A percentile compares a stretch with the other conserved stretches of the same genome.
Evolutionary conservation across 2,797 vertebrate species (phyloP).

Genomic region (Diglossa cyanea): DNA sequence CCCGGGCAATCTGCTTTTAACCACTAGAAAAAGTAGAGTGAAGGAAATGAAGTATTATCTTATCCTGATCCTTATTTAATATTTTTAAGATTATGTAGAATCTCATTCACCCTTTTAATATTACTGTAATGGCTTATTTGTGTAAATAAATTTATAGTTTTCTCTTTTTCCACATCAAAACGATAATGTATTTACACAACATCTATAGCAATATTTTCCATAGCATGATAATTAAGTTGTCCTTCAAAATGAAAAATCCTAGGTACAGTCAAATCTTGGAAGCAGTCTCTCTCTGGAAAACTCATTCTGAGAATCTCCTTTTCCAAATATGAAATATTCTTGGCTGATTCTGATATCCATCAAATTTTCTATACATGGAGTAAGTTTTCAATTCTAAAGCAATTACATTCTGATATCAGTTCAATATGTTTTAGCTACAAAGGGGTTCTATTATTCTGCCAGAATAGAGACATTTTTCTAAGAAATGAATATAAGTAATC

Average conservation of each 20-base stretch:
- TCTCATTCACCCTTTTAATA: neutral
- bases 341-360: neutral
- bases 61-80: neutral
- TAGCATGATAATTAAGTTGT: neutral
- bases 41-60: neutral
- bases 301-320: neutral
- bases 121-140: neutral
- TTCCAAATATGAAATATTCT: neutral
- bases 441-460: neutral
- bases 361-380: neutral
- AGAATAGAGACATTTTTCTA: neutral
- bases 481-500: neutral
- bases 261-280: neutral
- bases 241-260: neutral
- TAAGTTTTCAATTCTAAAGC: neutral
- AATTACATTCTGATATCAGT: neutral
- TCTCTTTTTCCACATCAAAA: neutral
- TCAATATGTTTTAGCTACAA: neutral
- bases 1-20: neutral
- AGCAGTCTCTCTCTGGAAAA: neutral
- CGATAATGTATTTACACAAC: accelerated
- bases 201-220: neutral
- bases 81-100: neutral
- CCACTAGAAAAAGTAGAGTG: neutral
- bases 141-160: neutral